phyloP scores from a whole-genome alignment of 2,888 invertebrate genomes.

The Mimas tiliae region DNA sequence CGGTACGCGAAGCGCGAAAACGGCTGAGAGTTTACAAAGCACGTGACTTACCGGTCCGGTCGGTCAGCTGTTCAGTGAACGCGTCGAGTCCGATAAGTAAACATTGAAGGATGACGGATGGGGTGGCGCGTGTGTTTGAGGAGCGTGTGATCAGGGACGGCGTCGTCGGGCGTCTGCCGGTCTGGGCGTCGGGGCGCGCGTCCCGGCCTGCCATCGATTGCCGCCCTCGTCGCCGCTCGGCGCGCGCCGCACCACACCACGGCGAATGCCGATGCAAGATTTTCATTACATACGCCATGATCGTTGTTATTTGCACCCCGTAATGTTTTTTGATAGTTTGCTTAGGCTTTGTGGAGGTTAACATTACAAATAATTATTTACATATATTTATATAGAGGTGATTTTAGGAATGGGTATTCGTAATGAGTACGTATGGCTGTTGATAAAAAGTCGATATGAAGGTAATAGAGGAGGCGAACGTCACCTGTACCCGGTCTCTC shows the following conservation, averaged over 20 bases:
- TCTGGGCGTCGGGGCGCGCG: slow-evolving; percentile 85
- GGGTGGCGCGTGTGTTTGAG: slow-evolving; percentile 64
- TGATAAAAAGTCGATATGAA: slow-evolving; percentile 65
- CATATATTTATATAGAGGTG: slow-evolving; percentile 50
- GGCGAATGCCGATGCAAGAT: slow-evolving; percentile 79
- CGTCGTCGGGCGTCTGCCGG: slow-evolving; percentile 85
- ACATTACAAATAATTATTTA: slow-evolving; percentile 52
- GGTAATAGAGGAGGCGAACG: slow-evolving; percentile 49
- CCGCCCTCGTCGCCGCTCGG: slow-evolving; percentile 77
- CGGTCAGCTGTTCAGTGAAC: slow-evolving; percentile 75
- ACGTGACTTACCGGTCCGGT: slow-evolving; percentile 83
- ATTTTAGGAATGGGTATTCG: slow-evolving; percentile 44
- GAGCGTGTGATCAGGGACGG: slow-evolving; percentile 74
- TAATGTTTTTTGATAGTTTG: slow-evolving; percentile 82
- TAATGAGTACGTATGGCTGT: slow-evolving; percentile 49
- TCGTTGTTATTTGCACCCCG: slow-evolving; percentile 84
- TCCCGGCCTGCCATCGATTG: slow-evolving; percentile 83
- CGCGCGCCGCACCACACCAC: slow-evolving; percentile 75
- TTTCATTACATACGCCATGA: slow-evolving; percentile 83
- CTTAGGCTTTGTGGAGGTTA: slow-evolving; percentile 62
- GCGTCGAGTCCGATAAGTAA: slow-evolving; percentile 77
- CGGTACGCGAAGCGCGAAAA: slow-evolving; percentile 42
- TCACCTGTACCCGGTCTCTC: slow-evolving; percentile 65
- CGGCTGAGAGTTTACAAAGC: slow-evolving; percentile 54
- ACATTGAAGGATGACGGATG: slow-evolving; percentile 77